Evolutionary conservation across 2,113 vertebrate genomes (phyloP).

Genomic region (Microtus ochrogaster): DNA sequence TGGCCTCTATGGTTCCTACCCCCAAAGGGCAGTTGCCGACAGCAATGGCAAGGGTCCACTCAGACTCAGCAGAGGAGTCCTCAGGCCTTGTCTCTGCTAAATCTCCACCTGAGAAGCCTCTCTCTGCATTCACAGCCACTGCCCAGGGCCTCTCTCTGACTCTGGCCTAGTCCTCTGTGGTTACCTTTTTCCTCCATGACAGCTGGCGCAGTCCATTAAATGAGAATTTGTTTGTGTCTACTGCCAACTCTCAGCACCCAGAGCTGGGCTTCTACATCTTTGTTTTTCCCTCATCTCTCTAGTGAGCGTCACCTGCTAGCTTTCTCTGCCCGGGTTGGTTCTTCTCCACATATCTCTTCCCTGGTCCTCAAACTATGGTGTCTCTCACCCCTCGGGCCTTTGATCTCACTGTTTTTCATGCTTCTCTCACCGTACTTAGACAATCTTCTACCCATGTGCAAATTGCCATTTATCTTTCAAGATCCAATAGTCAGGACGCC

Average conservation of each 20-base stretch:
- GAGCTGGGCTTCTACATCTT: not conserved
- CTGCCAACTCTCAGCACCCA: rapidly evolving
- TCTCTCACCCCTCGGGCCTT: rapidly evolving
- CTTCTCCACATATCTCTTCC: no score
- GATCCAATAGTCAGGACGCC: rapidly evolving
- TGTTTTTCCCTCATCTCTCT: not conserved
- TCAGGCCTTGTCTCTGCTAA: rapidly evolving
- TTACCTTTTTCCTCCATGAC: not conserved
- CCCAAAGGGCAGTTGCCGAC: rapidly evolving
- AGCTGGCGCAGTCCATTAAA: not conserved
- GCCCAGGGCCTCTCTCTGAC: rapidly evolving
- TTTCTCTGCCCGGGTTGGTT: not conserved
- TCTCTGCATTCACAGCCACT: rapidly evolving
- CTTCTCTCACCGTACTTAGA: not conserved
- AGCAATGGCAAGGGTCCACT: no score
- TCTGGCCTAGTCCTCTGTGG: rapidly evolving
- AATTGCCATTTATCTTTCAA: not conserved
- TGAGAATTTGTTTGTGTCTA: not conserved
- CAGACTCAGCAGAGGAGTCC: not conserved
- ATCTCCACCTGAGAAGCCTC: rapidly evolving
- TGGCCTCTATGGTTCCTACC: no score
- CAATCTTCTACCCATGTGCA: not conserved
- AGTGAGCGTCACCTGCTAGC: rapidly evolving
- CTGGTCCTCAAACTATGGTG: no score
- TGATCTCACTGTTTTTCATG: not conserved